phyloP scores from a whole-genome alignment of 2,113 vertebrate genomes.

The Tinamus guttatus region DNA sequence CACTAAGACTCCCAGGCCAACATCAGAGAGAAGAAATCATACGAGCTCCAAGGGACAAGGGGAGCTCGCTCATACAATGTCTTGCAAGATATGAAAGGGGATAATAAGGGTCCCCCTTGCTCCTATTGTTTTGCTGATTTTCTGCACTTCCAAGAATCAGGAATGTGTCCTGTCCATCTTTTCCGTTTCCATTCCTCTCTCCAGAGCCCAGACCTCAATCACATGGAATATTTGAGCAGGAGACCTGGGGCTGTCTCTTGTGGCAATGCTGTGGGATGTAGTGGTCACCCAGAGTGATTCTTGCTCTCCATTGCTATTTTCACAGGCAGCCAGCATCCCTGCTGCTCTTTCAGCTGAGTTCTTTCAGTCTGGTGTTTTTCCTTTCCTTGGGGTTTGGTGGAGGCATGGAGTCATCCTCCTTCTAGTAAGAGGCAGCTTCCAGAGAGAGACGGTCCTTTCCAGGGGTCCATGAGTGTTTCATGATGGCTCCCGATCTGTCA shows the following conservation, averaged over 20 bases:
- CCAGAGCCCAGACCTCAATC: background rate
- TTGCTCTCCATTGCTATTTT: background rate
- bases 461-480: background rate
- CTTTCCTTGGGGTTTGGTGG: background rate
- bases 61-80: background rate
- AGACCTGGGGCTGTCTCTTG: background rate
- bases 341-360: background rate
- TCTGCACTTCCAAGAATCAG: background rate
- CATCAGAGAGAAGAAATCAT: background rate
- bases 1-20: background rate
- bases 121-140: background rate
- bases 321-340: background rate
- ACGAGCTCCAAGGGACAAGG: background rate
- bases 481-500: background rate
- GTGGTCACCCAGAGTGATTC: background rate
- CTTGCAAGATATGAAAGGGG: background rate
- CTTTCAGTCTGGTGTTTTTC: background rate
- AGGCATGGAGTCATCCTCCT: background rate
- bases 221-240: background rate
- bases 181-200: background rate
- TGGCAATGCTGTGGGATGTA: background rate
- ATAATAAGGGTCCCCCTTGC: background rate
- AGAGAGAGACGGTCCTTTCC: background rate
- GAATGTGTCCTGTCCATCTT: background rate
- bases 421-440: background rate